Evolutionary conservation across 2,113 vertebrate genomes (phyloP), one percentile per base, ranked within the genome.

Genomic region (Alligator mississippiensis): DNA sequence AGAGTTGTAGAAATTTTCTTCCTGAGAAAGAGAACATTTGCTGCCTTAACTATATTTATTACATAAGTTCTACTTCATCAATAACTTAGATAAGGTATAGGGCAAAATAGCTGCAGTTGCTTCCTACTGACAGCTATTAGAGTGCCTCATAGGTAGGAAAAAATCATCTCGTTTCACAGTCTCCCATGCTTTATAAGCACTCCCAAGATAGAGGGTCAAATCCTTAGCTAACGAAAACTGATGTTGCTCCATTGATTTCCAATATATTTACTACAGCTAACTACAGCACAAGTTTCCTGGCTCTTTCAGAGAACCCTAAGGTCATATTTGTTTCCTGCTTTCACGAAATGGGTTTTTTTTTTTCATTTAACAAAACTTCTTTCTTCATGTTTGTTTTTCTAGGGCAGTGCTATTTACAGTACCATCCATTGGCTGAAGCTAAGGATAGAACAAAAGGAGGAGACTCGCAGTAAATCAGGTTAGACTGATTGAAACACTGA

Each of bases 21-120:
- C 27, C 13, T 64, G 55, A 17, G 78, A 16, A 74, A 25, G 6
- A 1, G 3, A 9, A 55, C 25, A 81, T 4, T 3, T 68, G 72
- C 18, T 82, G n/a, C 60, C 57, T 87, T 92, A 89, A 89, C 87
- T 74, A 34, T 10, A 80, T 22, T 62, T 91, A 72, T 74, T 82
- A 68, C 15, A 77, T 58, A 78, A 77, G 11, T 87, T 25, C 68
- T 87, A 9, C 18, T 22, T 87, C 90, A 38, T 89, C 22, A 93
- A 80, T 21, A 84, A 68, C 82, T 75, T 38, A 63, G 25, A 30
- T 4, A 76, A 47, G 47, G 68, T 22, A 34, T 4, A 9, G 14
- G 58, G 5, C 47, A 64, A 63, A 85, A 66, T 28, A 74, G 68
- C 5, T 90, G 22, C 80, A 87, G 34, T 55, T 59, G 61, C 57